A percentile compares a stretch with the other conserved stretches of the same genome.
Conservation (phyloP, 1,140 invertebrate species). For the Trialeurodes vaporariorum region DNA sequence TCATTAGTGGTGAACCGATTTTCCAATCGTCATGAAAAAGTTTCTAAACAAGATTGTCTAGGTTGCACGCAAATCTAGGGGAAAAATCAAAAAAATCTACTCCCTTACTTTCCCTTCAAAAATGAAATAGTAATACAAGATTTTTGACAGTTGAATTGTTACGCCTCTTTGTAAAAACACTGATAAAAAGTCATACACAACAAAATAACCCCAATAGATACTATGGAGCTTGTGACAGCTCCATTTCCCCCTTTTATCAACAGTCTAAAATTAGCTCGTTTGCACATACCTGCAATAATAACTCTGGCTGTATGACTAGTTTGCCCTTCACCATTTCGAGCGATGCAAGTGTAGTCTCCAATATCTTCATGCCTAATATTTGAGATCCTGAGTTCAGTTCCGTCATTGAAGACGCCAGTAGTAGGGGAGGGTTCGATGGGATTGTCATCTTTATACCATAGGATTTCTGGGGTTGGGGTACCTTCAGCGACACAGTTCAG, state of each 20-base stretch:
- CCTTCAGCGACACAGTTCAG: constrained; percentile 91
- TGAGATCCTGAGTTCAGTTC: constrained; percentile 79
- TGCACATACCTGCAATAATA: constrained; percentile 76
- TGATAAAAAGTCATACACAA: constrained; percentile 1
- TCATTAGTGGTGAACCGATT: too few species aligned
- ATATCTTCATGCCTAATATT: constrained; percentile 85
- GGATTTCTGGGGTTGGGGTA: constrained; percentile 77
- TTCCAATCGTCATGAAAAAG: too few species aligned
- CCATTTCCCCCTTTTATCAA: too few species aligned
- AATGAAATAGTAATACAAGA: too few species aligned
- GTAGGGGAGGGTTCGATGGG: constrained; percentile 74
- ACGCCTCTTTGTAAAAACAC: too few species aligned
- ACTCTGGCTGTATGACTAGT: constrained; percentile 87
- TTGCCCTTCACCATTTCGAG: constrained; percentile 85
- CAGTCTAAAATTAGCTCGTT: neutral
- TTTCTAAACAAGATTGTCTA: too few species aligned
- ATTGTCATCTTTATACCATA: constrained; percentile 85
- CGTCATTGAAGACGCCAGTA: constrained; percentile 76
- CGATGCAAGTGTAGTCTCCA: constrained; percentile 89
- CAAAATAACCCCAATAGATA: neutral
- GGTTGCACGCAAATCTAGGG: too few species aligned
- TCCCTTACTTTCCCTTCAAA: too few species aligned
- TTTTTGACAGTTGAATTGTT: too few species aligned
- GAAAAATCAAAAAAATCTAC: too few species aligned
- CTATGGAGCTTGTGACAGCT: too few species aligned